phyloP scores from a whole-genome alignment of 2,888 invertebrate species.

The Tetragonula carbonaria region DNA sequence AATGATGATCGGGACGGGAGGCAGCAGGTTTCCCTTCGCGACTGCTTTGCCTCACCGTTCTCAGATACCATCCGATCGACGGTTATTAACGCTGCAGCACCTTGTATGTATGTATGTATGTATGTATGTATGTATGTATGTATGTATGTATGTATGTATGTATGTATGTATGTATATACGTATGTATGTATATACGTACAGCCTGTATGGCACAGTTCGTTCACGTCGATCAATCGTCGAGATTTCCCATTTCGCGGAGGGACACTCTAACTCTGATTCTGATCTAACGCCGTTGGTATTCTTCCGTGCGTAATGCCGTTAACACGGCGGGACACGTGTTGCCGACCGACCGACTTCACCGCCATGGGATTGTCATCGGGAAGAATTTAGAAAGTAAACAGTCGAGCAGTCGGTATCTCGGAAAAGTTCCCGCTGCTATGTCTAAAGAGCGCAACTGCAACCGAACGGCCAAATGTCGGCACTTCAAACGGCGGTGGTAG shows the following conservation, averaged over 20 bases:
- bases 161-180: no score
- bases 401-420: constrained; percentile 21
- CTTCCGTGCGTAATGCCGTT: constrained; percentile 1
- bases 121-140: no score
- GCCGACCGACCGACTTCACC: background rate
- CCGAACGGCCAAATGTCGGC: constrained; percentile 54
- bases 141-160: background rate
- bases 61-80: constrained; percentile 24
- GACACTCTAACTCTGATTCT: background rate
- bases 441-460: constrained; percentile 41
- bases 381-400: constrained; percentile 71
- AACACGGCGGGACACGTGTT: constrained; percentile 35
- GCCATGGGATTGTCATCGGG: constrained; percentile 34
- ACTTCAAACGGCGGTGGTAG: constrained; percentile 59
- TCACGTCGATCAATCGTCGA: constrained; percentile 7
- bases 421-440: constrained; percentile 34
- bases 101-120: no score
- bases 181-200: background rate
- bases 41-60: background rate
- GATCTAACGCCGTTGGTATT: constrained; percentile 20
- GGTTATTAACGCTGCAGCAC: constrained; percentile 42
- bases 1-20: constrained; percentile 48
- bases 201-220: background rate
- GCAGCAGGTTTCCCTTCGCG: constrained; percentile 3
- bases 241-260: constrained; percentile 22